A percentile compares a stretch with the other conserved stretches of the same genome.
Conservation (phyloP, 2,113 vertebrate species). For the Capricornis sumatraensis region DNA sequence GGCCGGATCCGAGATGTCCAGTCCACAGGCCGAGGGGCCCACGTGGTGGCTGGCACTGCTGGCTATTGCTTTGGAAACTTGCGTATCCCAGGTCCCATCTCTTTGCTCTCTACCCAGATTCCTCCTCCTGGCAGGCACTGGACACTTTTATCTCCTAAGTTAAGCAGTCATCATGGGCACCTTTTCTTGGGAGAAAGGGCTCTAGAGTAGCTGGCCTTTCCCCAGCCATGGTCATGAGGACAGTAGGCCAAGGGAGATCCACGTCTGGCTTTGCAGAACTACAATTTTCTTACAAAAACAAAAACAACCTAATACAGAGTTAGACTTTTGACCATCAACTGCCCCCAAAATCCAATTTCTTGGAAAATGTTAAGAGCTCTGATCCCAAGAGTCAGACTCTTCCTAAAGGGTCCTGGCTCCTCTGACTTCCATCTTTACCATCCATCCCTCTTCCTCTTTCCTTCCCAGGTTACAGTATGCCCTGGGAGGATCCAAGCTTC, state of each 20-base stretch:
- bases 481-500: conserved; percentile 89
- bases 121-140: background rate
- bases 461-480: conserved; percentile 84
- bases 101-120: background rate
- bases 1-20: conserved; percentile 93
- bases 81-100: conserved; percentile 86
- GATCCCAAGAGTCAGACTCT: background rate
- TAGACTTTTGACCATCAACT: background rate
- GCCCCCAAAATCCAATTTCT: background rate
- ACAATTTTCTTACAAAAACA: background rate
- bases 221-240: background rate
- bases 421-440: background rate
- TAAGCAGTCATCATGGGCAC: background rate
- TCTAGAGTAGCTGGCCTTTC: background rate
- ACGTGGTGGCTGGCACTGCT: conserved; percentile 91
- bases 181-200: background rate
- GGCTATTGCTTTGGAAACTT: conserved; percentile 95
- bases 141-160: background rate
- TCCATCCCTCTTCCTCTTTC: background rate
- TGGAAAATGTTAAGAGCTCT: background rate
- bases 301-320: background rate
- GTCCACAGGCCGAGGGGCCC: conserved; percentile 89
- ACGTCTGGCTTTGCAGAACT: background rate
- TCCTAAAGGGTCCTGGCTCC: background rate
- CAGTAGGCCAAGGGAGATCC: background rate